A percentile compares a stretch with the other conserved stretches of the same genome.
These are phyloP conservation scores for Rhinogobio ventralis DNA, from an alignment of 2,797 vertebrate species.

Conservation along the genomic window DNA sequence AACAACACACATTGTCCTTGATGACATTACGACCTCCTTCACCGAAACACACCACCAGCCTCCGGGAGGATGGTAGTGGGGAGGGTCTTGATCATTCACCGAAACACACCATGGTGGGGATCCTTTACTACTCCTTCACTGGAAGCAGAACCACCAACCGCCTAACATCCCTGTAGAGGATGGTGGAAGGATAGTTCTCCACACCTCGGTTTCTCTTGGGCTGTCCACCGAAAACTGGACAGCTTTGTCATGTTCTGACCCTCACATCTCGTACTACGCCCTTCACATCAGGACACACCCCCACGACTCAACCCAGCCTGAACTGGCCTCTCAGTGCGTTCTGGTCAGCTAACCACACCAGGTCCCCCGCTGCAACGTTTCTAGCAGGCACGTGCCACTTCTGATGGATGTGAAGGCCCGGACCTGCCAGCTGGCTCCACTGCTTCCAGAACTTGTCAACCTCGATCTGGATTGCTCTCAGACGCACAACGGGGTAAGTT, in stretches of 20 bases:
- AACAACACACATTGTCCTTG: background rate
- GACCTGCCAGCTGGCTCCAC: slow-evolving; percentile 15
- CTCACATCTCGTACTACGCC: slow-evolving; percentile 10
- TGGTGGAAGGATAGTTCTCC: slow-evolving; percentile 10
- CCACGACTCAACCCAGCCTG: background rate
- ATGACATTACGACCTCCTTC: background rate
- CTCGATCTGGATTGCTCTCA: slow-evolving; percentile 9
- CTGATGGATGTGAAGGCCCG: background rate
- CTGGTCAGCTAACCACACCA: background rate
- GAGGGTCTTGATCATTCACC: background rate
- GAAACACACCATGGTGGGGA: slow-evolving; percentile 29
- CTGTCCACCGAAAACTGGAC: background rate
- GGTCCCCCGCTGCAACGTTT: slow-evolving; percentile 1
- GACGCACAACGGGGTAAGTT: background rate
- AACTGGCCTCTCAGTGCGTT: background rate
- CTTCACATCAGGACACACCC: background rate
- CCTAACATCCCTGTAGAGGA: slow-evolving; percentile 4
- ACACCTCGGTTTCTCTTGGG: background rate
- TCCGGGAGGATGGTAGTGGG: too few relatives aligned
- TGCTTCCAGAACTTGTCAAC: slow-evolving; percentile 6
- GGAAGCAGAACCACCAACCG: slow-evolving; percentile 28
- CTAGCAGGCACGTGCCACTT: slow-evolving; percentile 13
- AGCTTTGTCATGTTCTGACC: background rate
- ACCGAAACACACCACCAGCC: background rate
- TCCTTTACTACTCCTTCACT: background rate